These are phyloP conservation scores for Butastur rufipennis DNA, from an alignment of 2,113 vertebrate genomes.

Conservation along the genomic window DNA sequence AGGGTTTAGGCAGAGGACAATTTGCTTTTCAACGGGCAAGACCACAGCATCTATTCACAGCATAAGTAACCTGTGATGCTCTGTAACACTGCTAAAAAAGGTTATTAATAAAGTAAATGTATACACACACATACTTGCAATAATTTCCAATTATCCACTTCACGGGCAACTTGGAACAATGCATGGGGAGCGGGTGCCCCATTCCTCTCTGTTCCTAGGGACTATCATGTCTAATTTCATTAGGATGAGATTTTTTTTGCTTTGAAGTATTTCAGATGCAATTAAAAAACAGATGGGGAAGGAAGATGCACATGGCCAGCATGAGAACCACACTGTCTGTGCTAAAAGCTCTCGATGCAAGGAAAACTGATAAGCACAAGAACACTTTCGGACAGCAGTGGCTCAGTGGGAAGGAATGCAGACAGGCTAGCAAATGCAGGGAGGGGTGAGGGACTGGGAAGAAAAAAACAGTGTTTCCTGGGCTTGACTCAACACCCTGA, in stretches of 20 bases:
- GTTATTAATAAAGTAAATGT: not conserved
- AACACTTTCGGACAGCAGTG: not conserved
- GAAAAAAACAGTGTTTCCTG: not conserved
- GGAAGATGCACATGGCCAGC: not conserved
- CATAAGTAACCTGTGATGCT: not conserved
- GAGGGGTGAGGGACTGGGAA: not conserved
- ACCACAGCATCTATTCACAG: not conserved
- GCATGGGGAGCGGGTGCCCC: not conserved
- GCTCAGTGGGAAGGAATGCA: not conserved
- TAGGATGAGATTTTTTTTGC: not conserved
- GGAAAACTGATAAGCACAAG: not conserved
- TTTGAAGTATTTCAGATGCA: not conserved
- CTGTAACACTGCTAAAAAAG: not conserved
- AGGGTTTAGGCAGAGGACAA: not conserved
- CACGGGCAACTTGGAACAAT: not conserved
- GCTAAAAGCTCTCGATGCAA: not conserved
- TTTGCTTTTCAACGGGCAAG: not conserved
- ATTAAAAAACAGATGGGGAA: conserved; percentile 5
- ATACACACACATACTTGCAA: not conserved
- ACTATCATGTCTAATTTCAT: not conserved
- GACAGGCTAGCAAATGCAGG: not conserved
- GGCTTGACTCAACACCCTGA: not conserved
- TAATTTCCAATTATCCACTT: not conserved
- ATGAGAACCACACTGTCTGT: not conserved
- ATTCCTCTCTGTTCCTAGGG: not conserved